Evolutionary conservation across 1,140 invertebrate genomes (phyloP).

Genomic region (Apis dorsata): DNA sequence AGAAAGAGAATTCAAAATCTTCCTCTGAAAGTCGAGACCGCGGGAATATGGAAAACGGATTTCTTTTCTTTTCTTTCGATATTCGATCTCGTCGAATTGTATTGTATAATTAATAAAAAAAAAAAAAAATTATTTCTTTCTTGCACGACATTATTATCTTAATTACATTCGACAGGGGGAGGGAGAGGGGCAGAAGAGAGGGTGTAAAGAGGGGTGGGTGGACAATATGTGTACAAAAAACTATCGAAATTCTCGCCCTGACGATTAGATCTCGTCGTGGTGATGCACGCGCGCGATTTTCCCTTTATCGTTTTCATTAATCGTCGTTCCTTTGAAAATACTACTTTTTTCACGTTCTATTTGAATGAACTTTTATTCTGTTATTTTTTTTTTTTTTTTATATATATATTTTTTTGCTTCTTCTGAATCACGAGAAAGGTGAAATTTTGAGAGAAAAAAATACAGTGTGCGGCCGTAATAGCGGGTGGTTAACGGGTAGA

Average conservation of each 20-base stretch:
- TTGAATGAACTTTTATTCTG: background rate
- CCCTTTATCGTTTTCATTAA: background rate
- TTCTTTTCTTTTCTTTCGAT: background rate
- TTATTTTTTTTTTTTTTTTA: background rate
- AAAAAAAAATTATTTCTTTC: background rate
- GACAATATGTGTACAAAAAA: background rate
- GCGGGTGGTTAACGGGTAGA: conserved; percentile 13
- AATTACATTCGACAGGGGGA: background rate
- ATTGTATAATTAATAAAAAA: no score
- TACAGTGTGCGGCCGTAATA: conserved; percentile 8
- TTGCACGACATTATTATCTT: background rate
- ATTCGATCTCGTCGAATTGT: background rate
- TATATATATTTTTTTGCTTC: background rate
- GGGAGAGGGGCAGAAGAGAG: background rate
- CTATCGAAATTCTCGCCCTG: conserved; percentile 13
- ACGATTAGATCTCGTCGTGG: conserved; percentile 6
- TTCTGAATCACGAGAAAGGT: background rate
- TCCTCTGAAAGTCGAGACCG: conserved; percentile 50
- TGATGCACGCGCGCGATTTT: background rate
- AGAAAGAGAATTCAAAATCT: conserved; percentile 71
- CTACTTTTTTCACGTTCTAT: background rate
- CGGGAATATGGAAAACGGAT: background rate
- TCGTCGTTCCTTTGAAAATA: background rate
- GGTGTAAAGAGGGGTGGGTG: no score
- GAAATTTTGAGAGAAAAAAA: conserved; percentile 16